phyloP scores from a whole-genome alignment of 2,888 invertebrate species.

The Troides oblongomaculatus region DNA sequence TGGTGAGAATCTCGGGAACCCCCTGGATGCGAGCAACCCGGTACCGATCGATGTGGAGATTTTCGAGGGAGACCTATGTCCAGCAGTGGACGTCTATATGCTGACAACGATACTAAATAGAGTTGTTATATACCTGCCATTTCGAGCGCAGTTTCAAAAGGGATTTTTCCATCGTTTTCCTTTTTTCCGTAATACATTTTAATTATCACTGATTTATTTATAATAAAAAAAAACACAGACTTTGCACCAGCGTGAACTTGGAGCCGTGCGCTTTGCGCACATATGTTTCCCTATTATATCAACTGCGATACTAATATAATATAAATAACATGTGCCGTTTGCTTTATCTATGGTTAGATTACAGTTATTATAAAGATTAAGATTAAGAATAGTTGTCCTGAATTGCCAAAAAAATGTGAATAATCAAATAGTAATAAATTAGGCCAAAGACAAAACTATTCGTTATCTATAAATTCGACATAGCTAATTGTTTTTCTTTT shows the following conservation, averaged over 20 bases:
- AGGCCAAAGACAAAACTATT: no score
- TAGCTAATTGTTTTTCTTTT: no score
- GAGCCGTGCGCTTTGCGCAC: not conserved
- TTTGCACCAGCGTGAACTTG: not conserved
- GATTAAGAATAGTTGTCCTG: not conserved
- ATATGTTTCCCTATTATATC: not conserved
- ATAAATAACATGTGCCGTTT: not conserved
- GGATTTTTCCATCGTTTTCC: slow-evolving; percentile 35
- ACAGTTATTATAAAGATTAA: not conserved
- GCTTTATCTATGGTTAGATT: not conserved
- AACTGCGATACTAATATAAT: not conserved
- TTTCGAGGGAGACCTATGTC: no score
- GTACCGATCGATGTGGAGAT: no score
- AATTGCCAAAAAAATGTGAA: no score
- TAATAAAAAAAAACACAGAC: not conserved
- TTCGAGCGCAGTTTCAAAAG: slow-evolving; percentile 49
- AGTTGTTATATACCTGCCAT: slow-evolving; percentile 42
- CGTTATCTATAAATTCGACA: no score
- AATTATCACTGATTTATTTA: not conserved
- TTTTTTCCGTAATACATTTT: slow-evolving; percentile 9
- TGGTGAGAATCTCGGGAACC: no score
- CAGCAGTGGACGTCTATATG: not conserved
- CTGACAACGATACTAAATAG: not conserved
- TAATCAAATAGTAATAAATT: no score
- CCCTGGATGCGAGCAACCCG: no score